Evolutionary conservation across 2,113 vertebrate species (phyloP), one percentile per base, ranked within the genome.

Genomic region (Vidua macroura): DNA sequence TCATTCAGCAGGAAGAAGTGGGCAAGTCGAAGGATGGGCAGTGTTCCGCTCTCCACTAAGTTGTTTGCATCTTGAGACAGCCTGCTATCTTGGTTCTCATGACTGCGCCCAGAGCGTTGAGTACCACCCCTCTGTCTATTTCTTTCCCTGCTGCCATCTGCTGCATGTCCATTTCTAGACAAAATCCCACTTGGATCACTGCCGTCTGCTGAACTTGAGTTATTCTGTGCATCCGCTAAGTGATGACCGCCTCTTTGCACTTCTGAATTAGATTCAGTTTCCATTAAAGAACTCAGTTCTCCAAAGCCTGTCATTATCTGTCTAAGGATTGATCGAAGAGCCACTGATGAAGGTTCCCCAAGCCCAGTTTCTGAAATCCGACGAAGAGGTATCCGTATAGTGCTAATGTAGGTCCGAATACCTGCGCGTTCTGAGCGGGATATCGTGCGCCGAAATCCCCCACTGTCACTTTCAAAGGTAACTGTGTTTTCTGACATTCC

Each of bases 281-380:
- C 99, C 98, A 99, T 99, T 68, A 99, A 97, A 69, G 99, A 99
- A 92, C 98, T 99, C 80, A 99, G 96, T 78, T 99, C 99, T 86
- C 99, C 99, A 93, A 99, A 99, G 58, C 99, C 99, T 13, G 98
- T 99, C 98, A 99, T 99, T 69, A 99, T 99, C 96, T 99, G 99
- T 30, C 99, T 98, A 92, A 99, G 97, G 92, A 99, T 98, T 43
- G 99, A 99, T 20, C 98, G 98, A 68, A 99, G 97, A n/a, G 98
- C 98, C 13, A 98, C 98, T 11, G 98, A 99, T 20, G 99, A 99
- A 35, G 99, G 99, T 46, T 99, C 99, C 5, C 98, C 98, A 20
- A 99, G 96, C 48, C 98, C 98, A 0, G 98, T 98, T 95, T 99
- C 98, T 10, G 99, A 99, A 87, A 99, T 98, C 58, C 99, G 98